A percentile compares a stretch with the other conserved stretches of the same genome.
Evolutionary conservation across 92 coral and sea anemone genomes (phyloP).

Genomic region (Palythoa heliodiscus): DNA sequence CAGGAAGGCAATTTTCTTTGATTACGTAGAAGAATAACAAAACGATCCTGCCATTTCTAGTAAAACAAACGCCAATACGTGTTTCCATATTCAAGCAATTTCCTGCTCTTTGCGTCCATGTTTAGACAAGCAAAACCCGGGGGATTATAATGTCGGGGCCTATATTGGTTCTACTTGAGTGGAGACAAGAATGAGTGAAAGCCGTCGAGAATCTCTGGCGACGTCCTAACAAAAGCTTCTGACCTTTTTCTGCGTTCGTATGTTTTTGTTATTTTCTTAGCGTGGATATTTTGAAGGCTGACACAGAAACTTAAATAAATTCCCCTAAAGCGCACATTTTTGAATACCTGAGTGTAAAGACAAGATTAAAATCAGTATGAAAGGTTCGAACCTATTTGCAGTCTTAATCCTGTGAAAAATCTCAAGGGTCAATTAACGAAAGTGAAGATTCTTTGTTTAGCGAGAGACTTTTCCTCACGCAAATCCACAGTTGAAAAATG

Average conservation of each 20-base stretch:
- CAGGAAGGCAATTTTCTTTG: neutral
- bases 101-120: neutral
- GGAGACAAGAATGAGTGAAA: neutral
- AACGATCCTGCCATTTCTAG: neutral
- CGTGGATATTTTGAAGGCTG: neutral
- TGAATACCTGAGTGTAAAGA: neutral
- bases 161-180: slow-evolving; percentile 10
- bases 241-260: neutral
- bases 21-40: neutral
- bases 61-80: neutral
- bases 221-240: slow-evolving; percentile 32
- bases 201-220: slow-evolving; percentile 33
- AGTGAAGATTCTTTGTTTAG: slow-evolving; percentile 19
- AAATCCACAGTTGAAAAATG: slow-evolving; percentile 31
- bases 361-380: slow-evolving; percentile 27
- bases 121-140: slow-evolving; percentile 1
- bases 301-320: neutral
- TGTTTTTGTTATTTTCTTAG: neutral
- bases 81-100: neutral
- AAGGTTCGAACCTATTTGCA: slow-evolving; percentile 4
- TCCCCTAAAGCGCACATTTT: neutral
- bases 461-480: neutral
- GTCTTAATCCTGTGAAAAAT: slow-evolving; percentile 28
- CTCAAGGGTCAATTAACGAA: slow-evolving; percentile 18
- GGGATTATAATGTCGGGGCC: slow-evolving; percentile 12